Conservation (phyloP, 2,113 vertebrate genomes). For the Bagarius yarrelli region DNA sequence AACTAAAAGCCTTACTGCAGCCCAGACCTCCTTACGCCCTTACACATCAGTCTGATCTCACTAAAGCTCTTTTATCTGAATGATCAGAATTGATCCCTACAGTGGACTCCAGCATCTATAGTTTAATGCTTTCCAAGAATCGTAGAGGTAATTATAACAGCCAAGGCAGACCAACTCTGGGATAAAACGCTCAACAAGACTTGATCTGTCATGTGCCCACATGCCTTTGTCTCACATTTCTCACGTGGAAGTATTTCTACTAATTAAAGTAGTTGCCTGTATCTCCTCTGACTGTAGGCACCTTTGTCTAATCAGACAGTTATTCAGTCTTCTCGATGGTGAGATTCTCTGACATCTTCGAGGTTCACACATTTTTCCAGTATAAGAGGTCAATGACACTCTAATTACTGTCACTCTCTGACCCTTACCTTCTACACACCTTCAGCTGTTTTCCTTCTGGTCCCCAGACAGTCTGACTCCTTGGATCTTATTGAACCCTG, state of each 20-base stretch:
- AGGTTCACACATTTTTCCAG: conserved; percentile 22
- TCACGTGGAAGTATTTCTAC: not conserved
- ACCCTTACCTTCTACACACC: conserved; percentile 27
- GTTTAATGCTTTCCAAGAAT: not conserved
- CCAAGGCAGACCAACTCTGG: not conserved
- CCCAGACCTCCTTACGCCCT: not conserved
- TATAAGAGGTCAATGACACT: conserved; percentile 14
- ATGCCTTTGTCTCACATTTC: not conserved
- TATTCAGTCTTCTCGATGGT: conserved; percentile 18
- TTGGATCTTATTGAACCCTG: conserved; percentile 17
- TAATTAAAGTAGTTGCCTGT: conserved; percentile 6
- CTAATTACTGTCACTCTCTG: conserved; percentile 27
- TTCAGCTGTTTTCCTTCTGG: conserved; percentile 39
- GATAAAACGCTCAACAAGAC: not conserved
- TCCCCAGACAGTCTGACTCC: conserved; percentile 40
- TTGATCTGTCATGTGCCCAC: not conserved
- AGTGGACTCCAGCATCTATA: not conserved
- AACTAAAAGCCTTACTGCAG: not conserved
- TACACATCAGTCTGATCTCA: not conserved
- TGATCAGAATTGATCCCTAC: not conserved
- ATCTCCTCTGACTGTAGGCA: conserved; percentile 10
- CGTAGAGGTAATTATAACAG: not conserved
- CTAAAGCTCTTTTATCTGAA: not conserved
- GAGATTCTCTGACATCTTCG: conserved; percentile 20
- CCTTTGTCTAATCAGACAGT: conserved; percentile 13